Base-by-base conservation (phyloP, 2,797 vertebrate species). In the Eutrigla gurnardus region DNA sequence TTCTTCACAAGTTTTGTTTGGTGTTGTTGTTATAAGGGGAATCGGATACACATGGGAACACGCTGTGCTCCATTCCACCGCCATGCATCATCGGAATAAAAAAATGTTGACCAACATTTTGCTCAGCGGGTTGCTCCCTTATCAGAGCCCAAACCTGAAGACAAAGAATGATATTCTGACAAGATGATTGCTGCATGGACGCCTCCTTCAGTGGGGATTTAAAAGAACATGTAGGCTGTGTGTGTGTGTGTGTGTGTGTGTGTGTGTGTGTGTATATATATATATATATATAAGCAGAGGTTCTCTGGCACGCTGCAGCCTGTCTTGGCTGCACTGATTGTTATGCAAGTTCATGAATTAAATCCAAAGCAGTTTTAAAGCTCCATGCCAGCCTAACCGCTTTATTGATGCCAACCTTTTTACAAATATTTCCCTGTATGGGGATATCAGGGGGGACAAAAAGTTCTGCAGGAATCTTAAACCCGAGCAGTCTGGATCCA, bases 401-500 rank as follows among this genome's bases (percentile, higher is more conserved):
- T 68, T 70, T 75, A 65, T 59, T 76, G 64, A 75, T 77, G 83
- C 87, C 83, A 86, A 72, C 58, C 53, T 42, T 69, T 25, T 1
- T 47, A 59, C 77, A 86, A 67, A n/a, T 72, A 70, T 89, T 86
- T 84, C 90, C 89, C 89, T 88, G 55, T 90, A 80, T 92, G 88
- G 87, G 25, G 57, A 70, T 83, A 81, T 73, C 47, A 69, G 3
- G 46, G 46, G 65, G 70, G 37, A 25, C 55, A 72, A 75, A 82
- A 80, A 18, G 60, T 10, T 75, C 63, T 65, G 52, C 59, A 64
- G 65, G 46, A 70, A 59, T 75, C 67, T 74, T 78, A 66, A 74
- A 80, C 47, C 43, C 10, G 33, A 79, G 46, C 54, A 66, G 65
- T 65, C 74, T 80, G 74, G 76, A 79, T 76, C 66, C 43, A 70